These are phyloP conservation scores for Rhodeus uyekii DNA, from an alignment of 2,797 vertebrate species.

Conservation along the genomic window DNA sequence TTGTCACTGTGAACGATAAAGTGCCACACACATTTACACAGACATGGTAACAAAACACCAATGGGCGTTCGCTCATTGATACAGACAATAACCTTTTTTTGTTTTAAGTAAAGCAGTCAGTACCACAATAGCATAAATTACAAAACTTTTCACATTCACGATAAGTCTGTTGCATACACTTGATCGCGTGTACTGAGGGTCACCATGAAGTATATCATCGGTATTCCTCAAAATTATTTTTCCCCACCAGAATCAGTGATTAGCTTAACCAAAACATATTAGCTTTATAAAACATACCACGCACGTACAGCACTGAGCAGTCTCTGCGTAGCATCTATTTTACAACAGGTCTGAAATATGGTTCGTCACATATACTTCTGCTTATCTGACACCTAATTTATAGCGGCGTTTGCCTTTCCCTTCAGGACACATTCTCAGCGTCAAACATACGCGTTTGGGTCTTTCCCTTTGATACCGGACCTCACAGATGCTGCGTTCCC, in stretches of 20 bases:
- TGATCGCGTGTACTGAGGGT: slow-evolving; percentile 46
- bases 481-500: slow-evolving; percentile 17
- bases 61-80: slow-evolving; percentile 64
- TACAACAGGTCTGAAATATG: slow-evolving; percentile 12
- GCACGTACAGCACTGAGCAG: not conserved
- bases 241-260: slow-evolving; percentile 9
- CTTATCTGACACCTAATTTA: not conserved
- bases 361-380: not conserved
- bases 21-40: slow-evolving; percentile 62
- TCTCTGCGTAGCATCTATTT: not conserved
- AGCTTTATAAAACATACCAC: slow-evolving; percentile 19
- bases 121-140: slow-evolving; percentile 65
- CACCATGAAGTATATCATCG: slow-evolving; percentile 46
- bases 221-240: not conserved
- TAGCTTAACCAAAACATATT: slow-evolving; percentile 4
- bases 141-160: slow-evolving; percentile 70
- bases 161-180: slow-evolving; percentile 69
- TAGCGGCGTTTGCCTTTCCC: not conserved
- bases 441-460: slow-evolving; percentile 3
- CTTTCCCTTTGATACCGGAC: slow-evolving; percentile 26
- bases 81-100: slow-evolving; percentile 33
- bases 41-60: slow-evolving; percentile 72
- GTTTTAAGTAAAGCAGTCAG: slow-evolving; percentile 53
- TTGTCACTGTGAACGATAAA: slow-evolving; percentile 64
- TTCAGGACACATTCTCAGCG: not conserved